Evolutionary conservation across 2,113 vertebrate species (phyloP), one percentile per base, ranked within the genome.

Genomic region (Scolopax mira): DNA sequence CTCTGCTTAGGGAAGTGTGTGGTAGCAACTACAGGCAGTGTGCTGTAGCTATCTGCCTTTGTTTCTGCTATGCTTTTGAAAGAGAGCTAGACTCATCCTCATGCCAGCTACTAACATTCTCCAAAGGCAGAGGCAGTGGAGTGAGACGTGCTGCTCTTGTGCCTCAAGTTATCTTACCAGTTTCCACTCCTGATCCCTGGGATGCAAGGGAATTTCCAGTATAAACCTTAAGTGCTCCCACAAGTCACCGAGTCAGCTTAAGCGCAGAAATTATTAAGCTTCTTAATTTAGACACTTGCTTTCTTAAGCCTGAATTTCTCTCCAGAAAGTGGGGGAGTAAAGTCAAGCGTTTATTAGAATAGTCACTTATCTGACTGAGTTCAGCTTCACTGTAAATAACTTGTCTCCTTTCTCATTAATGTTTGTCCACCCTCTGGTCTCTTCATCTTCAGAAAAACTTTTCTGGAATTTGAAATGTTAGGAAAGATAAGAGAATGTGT

Each of bases 261-360:
- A 98, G 97, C 51, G 44, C 93, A 93, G 95, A 96, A 98, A 97
- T 95, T 92, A 98, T 96, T 98, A 98, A 98, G 97, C 97, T 97
- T 96, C 98, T 98, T 98, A 98, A 98, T 98, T 98, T 97, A 98
- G 94, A 90, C 89, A 93, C 94, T 98, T 96, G 94, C 96, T 96
- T 97, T 96, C 87, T 96, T 97, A 98, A 96, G 80, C 82, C 90
- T 85, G 90, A 95, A 80, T 95, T 90, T 96, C 79, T 91, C 66
- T 71, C 39, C 70, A 93, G 86, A 95, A 97, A 97, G 87, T 71
- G 77, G 62, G 64, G 65, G 73, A 96, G 90, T 94, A 95, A 96
- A 97, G 88, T 85, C 77, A 96, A 91, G 93, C 74, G 62, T 96
- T 96, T 97, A 91, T 94, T 97, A 95, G 90, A 93, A 61, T 62